phyloP scores from a whole-genome alignment of 23 tunicate species.

The Phallusia fumigata region DNA sequence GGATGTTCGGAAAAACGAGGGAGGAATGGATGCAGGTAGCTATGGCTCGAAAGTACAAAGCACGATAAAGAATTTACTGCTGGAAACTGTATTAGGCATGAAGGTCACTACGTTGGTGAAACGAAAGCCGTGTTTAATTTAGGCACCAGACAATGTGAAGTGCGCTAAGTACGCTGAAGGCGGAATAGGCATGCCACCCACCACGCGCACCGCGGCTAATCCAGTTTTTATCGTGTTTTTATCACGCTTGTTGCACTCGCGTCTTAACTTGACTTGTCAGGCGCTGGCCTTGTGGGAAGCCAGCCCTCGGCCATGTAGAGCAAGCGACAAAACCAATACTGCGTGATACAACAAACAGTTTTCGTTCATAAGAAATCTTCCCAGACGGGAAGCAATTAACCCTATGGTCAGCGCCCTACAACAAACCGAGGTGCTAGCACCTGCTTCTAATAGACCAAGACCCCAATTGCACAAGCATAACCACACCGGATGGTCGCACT shows the following conservation, averaged over 20 bases:
- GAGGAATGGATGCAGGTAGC: not conserved
- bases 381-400: not conserved
- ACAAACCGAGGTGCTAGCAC: not conserved
- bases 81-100: no score
- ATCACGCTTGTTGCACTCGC: not conserved
- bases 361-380: not conserved
- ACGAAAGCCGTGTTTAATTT: not conserved
- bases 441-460: not conserved
- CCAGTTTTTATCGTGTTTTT: conserved; percentile 7
- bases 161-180: not conserved
- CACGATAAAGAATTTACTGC: no score
- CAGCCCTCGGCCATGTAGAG: no score
- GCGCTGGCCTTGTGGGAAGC: no score
- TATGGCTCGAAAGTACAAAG: no score
- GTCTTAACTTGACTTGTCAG: not conserved
- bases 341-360: not conserved
- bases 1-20: not conserved
- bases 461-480: not conserved
- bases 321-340: not conserved
- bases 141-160: not conserved
- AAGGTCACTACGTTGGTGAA: no score
- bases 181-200: conserved; percentile 13
- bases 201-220: not conserved
- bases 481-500: conserved; percentile 4
- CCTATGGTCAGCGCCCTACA: not conserved